Conservation (phyloP, 2,888 invertebrate species). For the Nomada flava region DNA sequence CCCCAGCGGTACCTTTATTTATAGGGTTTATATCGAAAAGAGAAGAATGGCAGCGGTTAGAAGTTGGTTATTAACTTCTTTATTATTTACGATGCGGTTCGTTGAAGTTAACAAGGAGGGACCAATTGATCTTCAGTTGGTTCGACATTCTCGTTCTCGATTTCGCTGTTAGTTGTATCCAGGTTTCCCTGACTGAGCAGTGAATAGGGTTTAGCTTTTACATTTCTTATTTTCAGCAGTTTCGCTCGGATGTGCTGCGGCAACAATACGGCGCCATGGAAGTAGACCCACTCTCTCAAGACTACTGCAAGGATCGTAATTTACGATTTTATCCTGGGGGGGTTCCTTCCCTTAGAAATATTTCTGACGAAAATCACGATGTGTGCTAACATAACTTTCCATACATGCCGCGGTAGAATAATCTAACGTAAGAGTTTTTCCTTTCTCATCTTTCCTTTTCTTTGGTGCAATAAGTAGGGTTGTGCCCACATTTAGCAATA, state of each 20-base stretch:
- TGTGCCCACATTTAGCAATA: too few relatives aligned
- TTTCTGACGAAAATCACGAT: not conserved
- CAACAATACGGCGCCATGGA: constrained; percentile 8
- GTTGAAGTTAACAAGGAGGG: not conserved
- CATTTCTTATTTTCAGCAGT: constrained; percentile 28
- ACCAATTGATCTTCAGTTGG: not conserved
- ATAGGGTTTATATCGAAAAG: not conserved
- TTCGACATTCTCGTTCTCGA: not conserved
- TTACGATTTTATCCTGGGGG: constrained; percentile 25
- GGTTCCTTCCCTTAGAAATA: constrained; percentile 18
- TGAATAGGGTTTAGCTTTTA: not conserved
- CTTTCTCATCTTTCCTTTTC: not conserved
- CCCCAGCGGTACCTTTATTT: too few relatives aligned
- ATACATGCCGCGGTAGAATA: not conserved
- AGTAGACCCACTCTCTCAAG: not conserved
- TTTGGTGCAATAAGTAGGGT: too few relatives aligned
- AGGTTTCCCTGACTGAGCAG: not conserved
- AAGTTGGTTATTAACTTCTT: not conserved
- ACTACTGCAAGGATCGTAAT: constrained; percentile 16
- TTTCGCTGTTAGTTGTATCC: not conserved
- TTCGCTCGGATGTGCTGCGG: not conserved
- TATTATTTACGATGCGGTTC: not conserved
- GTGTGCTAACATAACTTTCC: constrained; percentile 4
- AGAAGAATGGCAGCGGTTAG: not conserved
- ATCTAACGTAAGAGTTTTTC: not conserved